Evolutionary conservation across 2,888 invertebrate species (phyloP).

Genomic region (Troides helena): DNA sequence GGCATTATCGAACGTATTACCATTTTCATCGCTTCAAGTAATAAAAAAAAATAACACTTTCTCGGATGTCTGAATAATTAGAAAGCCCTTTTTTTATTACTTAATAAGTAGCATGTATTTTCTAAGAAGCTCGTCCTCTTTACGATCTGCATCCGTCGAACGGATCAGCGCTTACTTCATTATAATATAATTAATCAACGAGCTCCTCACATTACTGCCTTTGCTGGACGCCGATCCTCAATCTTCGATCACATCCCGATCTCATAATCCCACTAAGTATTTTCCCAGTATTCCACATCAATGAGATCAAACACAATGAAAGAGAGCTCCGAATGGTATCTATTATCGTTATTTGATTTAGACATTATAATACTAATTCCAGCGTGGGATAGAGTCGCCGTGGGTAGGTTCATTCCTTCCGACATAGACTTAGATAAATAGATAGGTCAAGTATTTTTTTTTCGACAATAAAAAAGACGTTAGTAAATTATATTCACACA

Average conservation of each 20-base stretch:
- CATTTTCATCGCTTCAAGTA: too few relatives aligned
- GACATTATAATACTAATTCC: slow-evolving; percentile 18
- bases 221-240: neutral
- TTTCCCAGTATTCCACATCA: neutral
- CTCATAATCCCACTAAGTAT: neutral
- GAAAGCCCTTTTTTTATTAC: too few relatives aligned
- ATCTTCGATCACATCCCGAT: neutral
- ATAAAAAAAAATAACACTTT: too few relatives aligned
- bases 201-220: neutral
- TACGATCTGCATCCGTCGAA: neutral
- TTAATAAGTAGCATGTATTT: too few relatives aligned
- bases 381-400: slow-evolving; percentile 17
- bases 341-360: slow-evolving; percentile 26
- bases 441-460: neutral
- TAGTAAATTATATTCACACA: too few relatives aligned
- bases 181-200: neutral
- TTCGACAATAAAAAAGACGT: too few relatives aligned
- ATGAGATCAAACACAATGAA: neutral
- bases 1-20: too few relatives aligned
- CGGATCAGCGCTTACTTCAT: neutral
- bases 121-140: too few relatives aligned
- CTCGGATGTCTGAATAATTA: too few relatives aligned
- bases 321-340: neutral
- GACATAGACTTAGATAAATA: neutral
- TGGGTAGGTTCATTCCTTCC: slow-evolving; percentile 10